Evolutionary conservation across 2,113 vertebrate species (phyloP).

Genomic region (Hippotragus niger): DNA sequence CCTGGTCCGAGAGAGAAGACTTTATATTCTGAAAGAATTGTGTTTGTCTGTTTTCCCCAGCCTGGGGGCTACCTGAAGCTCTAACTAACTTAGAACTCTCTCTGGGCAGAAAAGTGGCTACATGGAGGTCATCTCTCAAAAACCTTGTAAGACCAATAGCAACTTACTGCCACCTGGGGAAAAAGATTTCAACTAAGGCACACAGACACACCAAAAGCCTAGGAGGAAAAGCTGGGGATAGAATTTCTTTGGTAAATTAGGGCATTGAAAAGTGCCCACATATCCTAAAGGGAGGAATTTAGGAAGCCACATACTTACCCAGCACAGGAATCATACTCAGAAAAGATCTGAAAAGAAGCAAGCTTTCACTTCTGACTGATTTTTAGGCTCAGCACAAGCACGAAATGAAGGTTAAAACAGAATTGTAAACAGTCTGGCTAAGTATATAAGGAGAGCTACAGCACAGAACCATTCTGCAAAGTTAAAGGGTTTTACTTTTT

Average conservation of each 20-base stretch:
- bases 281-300: neutral
- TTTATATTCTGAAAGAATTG: neutral
- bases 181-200: neutral
- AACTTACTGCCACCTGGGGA: neutral
- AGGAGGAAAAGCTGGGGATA: neutral
- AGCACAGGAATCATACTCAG: neutral
- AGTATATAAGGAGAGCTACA: neutral
- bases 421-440: neutral
- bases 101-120: neutral
- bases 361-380: neutral
- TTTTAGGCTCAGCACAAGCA: neutral
- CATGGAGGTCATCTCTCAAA: neutral
- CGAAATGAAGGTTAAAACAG: neutral
- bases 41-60: neutral
- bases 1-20: neutral
- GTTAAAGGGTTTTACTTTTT: neutral
- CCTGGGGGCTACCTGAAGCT: neutral
- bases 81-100: neutral
- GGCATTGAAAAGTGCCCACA: neutral
- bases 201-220: neutral
- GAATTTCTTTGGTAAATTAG: neutral
- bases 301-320: neutral
- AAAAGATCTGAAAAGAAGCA: neutral
- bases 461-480: neutral
- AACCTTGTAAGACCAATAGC: neutral